Base-by-base conservation (phyloP, 2,797 vertebrate genomes). In the Crax fasciolata region DNA sequence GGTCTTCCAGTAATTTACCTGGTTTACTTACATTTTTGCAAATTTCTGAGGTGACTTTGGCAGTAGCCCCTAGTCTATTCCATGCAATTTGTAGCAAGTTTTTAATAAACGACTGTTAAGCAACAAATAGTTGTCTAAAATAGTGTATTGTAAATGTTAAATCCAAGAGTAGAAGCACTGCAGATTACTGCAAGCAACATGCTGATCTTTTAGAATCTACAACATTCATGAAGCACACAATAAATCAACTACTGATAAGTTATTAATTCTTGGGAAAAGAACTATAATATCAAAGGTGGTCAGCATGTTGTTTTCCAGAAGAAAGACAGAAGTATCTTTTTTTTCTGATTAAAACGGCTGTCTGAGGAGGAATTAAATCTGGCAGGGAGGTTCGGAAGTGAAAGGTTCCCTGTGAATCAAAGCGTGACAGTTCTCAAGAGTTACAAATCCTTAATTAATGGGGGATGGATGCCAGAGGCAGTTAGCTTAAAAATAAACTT, bases 401-500 rank as follows among this genome's bases (percentile, higher is more conserved):
- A 71, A 94, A 71, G 39, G 11, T 79, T 84, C 46, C 25, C 10
- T 46, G 54, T 87, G 90, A 93, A 86, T 89, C 76, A 84, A 91
- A 87, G 55, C 0, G 0, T 82, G 80, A 78, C 65, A 78, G 3
- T 76, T 94, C 95, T 95, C 94, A 95, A 79, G 77, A 91, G 43
- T 84, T 84, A 39, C 51, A 82, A 93, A 82, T 75, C 66, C 57
- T 93, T 96, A 95, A 96, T 97, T 95, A 97, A 90, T 23, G 43
- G 88, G 57, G 88, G 87, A 81, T 55, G 8, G 27, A 83, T 85
- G 94, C 95, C 97, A 97, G 70, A 66, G 52, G 39, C 89, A 82
- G 73, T 86, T 91, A 86, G 94, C 96, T 95, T 87, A 75, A 97
- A 96, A 97, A 95, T 75, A 93, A 94, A 89, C 89, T 89, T 91